Evolutionary conservation across 2,888 invertebrate species (phyloP), one percentile per base, ranked within the genome.

Genomic region (Trichogramma dendrolimi): DNA sequence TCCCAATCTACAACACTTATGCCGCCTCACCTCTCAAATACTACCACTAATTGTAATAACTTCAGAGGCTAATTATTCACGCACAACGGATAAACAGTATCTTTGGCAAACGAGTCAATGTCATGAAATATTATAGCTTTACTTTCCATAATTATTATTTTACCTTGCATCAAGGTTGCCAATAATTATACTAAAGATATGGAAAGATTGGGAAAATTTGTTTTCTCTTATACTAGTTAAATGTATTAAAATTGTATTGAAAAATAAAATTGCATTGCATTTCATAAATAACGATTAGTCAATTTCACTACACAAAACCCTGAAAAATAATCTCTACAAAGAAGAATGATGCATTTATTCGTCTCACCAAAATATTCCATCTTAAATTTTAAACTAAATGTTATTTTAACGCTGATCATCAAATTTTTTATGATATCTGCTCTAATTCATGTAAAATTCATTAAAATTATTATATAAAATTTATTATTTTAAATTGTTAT

Each of bases 11-110:
- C 47, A 11, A 47, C 47, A 5, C 55, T 8, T 47, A 47, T 6
- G 54, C 60, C n/a, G 39, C 62, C 3, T 52, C 62, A 1, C 40
- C 53, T 4, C 43, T 42, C n/a, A 52, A 49, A n/a, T 52, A 60
- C 43, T 56, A 27, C 48, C 39, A 14, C 54, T n/a, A 51, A 7
- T 57, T 42, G 56, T 61, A 56, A 56, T 27, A 11, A 48, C 3
- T 7, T 48, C 11, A 11, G n/a, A n/a, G 4, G 11, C 47, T 6
- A 14, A 11, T 11, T 52, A 39, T 11, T 39, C 10, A 10, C 50
- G 6, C 11, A 2, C 27, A 27, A 27, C 27, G 27, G 1, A 27
- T 27, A 27, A 27, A 27, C 1, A 27, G 27, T 27, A 27, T 27
- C 27, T 27, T 27, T 27, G 27, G 27, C 27, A 27, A 27, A 27